Conservation (phyloP, 2,888 invertebrate genomes). For the Hermodice carunculata region DNA sequence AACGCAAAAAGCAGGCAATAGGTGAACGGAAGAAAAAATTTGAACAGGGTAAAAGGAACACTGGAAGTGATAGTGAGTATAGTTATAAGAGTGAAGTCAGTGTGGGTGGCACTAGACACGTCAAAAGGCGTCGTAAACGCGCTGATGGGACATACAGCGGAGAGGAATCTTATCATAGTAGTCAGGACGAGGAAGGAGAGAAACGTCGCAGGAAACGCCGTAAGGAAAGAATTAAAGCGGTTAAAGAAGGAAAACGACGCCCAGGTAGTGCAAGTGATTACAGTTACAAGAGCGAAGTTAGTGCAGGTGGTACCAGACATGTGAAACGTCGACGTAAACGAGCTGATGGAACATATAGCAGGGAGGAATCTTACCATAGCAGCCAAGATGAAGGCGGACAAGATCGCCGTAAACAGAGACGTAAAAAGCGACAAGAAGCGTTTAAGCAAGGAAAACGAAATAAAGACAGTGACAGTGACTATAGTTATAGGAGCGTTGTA, state of each 20-base stretch:
- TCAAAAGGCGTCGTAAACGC: conserved; percentile 54
- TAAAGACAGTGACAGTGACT: conserved; percentile 63
- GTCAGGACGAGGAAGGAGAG: conserved; percentile 59
- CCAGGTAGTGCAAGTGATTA: conserved; percentile 63
- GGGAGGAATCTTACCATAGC: conserved; percentile 64
- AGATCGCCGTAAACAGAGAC: conserved; percentile 38
- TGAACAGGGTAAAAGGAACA: conserved; percentile 48
- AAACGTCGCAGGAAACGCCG: conserved; percentile 59
- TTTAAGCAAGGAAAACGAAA: conserved; percentile 60
- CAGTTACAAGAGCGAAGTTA: conserved; percentile 62
- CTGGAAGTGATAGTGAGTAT: conserved; percentile 60
- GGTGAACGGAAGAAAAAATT: conserved; percentile 44
- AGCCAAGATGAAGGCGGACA: conserved; percentile 58
- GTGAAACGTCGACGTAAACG: conserved; percentile 56
- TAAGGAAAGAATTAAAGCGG: conserved; percentile 51
- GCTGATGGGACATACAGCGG: conserved; percentile 63
- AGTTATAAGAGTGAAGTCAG: conserved; percentile 62
- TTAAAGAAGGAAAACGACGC: conserved; percentile 46
- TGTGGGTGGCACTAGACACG: conserved; percentile 65
- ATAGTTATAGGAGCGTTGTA: conserved; percentile 61
- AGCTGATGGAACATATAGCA: conserved; percentile 63
- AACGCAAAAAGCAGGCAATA: conserved; percentile 9
- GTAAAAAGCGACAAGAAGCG: conserved; percentile 45
- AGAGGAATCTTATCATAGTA: conserved; percentile 65
- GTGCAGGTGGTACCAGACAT: conserved; percentile 65